These are phyloP conservation scores for Perca flavescens DNA, from an alignment of 2,113 vertebrate species.

Conservation along the genomic window DNA sequence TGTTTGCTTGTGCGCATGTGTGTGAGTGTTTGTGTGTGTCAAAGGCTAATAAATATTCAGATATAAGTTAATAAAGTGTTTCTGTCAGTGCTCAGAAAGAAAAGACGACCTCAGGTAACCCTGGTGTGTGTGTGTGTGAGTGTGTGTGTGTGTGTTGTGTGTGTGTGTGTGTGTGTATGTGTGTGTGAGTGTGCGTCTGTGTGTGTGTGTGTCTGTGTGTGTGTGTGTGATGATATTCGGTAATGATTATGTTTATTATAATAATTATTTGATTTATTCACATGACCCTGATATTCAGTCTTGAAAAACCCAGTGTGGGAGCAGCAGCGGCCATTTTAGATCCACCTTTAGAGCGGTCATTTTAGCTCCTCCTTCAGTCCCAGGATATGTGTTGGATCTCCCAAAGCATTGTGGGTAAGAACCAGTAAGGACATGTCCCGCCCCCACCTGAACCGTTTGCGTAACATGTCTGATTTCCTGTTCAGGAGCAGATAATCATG, in stretches of 20 bases:
- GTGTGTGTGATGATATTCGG: conserved; percentile 21
- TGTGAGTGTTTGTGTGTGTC: not conserved
- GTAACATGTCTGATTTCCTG: not conserved
- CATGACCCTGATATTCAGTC: conserved; percentile 60
- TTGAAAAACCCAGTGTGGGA: conserved; percentile 1
- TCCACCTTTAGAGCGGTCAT: too few relatives aligned
- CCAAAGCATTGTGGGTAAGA: conserved; percentile 46
- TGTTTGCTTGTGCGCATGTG: not conserved
- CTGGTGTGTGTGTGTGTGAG: not conserved
- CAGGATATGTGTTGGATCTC: not conserved
- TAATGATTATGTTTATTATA: conserved; percentile 19
- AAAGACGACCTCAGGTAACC: conserved; percentile 8
- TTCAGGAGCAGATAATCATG: conserved; percentile 29
- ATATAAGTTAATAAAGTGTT: conserved; percentile 15
- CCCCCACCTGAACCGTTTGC: not conserved
- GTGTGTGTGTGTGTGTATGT: not conserved
- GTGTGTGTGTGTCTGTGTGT: not conserved
- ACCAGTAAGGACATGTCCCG: not conserved
- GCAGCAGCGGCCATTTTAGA: too few relatives aligned
- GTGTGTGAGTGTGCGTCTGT: not conserved
- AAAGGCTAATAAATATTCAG: conserved; percentile 27
- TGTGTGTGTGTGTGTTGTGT: not conserved
- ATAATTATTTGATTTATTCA: conserved; percentile 46
- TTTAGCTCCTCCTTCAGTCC: not conserved
- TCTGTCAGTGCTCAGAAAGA: conserved; percentile 44